Evolutionary conservation across 2,797 vertebrate species (phyloP).

Genomic region (Schizopygopsis malacanthus): DNA sequence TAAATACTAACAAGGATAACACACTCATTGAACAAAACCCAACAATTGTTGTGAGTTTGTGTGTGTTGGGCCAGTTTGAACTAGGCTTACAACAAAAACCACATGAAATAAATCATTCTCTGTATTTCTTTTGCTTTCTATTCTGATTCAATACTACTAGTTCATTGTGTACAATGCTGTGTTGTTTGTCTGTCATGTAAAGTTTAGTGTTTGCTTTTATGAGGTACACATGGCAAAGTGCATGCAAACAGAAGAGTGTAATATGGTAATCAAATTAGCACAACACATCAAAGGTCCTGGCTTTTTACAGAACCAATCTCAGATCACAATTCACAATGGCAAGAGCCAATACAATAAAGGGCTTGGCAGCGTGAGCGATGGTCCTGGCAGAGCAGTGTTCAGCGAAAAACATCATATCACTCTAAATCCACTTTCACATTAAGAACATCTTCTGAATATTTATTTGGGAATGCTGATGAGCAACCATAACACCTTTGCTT

Average conservation of each 20-base stretch:
- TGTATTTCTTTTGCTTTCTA: slow-evolving; percentile 1
- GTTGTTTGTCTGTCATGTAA: slow-evolving; percentile 52
- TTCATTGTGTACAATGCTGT: slow-evolving; percentile 36
- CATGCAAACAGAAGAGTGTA: slow-evolving; percentile 86
- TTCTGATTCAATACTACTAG: slow-evolving; percentile 43
- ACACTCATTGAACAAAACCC: not conserved
- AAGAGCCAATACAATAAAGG: slow-evolving; percentile 80
- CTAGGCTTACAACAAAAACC: not conserved
- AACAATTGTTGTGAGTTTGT: not conserved
- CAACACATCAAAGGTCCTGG: slow-evolving; percentile 84
- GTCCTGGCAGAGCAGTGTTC: slow-evolving; percentile 71
- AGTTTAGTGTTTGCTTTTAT: slow-evolving; percentile 69
- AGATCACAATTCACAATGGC: slow-evolving; percentile 82
- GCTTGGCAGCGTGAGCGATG: slow-evolving; percentile 78
- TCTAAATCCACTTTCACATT: slow-evolving; percentile 47
- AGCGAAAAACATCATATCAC: slow-evolving; percentile 55
- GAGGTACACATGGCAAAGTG: slow-evolving; percentile 87
- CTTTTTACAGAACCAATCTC: slow-evolving; percentile 79
- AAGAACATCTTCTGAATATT: slow-evolving; percentile 47
- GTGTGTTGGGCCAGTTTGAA: not conserved
- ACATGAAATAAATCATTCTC: not conserved
- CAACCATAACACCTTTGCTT: slow-evolving; percentile 47
- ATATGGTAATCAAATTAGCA: slow-evolving; percentile 90
- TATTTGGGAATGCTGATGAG: slow-evolving; percentile 43
- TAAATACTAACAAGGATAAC: not conserved